A percentile compares a stretch with the other conserved stretches of the same genome.
Evolutionary conservation across 2,797 vertebrate species (phyloP).

Genomic region (Eulemur coronatus): DNA sequence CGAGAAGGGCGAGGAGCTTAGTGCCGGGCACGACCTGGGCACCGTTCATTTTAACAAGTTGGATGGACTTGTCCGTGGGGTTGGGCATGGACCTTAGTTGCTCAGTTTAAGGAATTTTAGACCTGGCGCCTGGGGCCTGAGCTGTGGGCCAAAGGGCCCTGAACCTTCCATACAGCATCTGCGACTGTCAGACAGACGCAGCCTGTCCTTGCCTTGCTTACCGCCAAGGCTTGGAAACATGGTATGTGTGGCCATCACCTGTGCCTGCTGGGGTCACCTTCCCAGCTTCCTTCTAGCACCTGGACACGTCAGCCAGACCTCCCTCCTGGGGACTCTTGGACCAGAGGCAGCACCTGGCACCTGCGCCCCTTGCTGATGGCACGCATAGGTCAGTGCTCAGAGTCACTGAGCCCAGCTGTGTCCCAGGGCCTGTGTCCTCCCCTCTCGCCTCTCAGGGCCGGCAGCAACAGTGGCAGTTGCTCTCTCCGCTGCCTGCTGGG

Average conservation of each 20-base stretch:
- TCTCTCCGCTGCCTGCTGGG: accelerated
- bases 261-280: accelerated
- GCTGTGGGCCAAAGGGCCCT: background rate
- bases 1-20: accelerated
- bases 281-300: background rate
- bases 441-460: accelerated
- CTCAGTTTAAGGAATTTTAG: background rate
- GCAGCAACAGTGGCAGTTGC: accelerated
- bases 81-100: background rate
- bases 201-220: background rate
- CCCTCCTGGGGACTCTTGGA: accelerated
- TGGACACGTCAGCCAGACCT: background rate
- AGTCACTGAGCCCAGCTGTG: accelerated
- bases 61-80: background rate
- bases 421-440: accelerated
- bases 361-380: accelerated
- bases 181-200: accelerated
- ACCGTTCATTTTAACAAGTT: too few species aligned
- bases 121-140: background rate
- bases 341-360: background rate
- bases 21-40: background rate
- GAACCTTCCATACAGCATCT: accelerated
- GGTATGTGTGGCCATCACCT: accelerated
- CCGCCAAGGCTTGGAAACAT: background rate
- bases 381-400: accelerated